Evolutionary conservation across 2,113 vertebrate genomes (phyloP).

Genomic region (Onychostruthus taczanowskii): DNA sequence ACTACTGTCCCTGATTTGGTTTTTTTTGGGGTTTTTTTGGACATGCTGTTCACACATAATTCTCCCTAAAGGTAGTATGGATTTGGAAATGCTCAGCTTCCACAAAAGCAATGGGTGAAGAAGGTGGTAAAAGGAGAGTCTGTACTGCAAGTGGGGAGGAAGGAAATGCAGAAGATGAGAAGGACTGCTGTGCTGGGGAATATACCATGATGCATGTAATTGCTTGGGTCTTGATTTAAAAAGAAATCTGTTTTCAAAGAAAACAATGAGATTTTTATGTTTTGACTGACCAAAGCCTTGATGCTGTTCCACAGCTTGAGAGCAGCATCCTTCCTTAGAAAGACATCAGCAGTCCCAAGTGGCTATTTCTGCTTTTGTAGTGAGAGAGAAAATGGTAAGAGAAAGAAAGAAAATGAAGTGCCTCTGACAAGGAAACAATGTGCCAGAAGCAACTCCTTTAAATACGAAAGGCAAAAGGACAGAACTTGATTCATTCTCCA

Average conservation of each 20-base stretch:
- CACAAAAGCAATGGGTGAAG: background rate
- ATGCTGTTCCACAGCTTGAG: conserved; percentile 37
- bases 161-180: background rate
- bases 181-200: background rate
- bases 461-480: background rate
- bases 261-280: conserved; percentile 52
- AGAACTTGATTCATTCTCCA: background rate
- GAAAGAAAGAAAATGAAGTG: conserved; percentile 30
- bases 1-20: background rate
- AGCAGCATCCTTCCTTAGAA: conserved; percentile 58
- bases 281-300: conserved; percentile 47
- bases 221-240: conserved; percentile 13
- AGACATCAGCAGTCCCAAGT: conserved; percentile 53
- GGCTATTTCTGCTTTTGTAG: conserved; percentile 63
- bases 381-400: conserved; percentile 31
- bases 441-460: conserved; percentile 25
- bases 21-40: background rate
- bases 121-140: background rate
- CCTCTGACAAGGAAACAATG: conserved; percentile 35
- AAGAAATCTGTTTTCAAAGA: conserved; percentile 37
- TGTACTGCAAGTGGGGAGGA: background rate
- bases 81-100: background rate
- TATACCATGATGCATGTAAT: background rate
- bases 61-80: background rate
- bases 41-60: background rate